These are phyloP conservation scores for Opisthocomus hoazin DNA, from an alignment of 2,113 vertebrate species.

Conservation along the genomic window DNA sequence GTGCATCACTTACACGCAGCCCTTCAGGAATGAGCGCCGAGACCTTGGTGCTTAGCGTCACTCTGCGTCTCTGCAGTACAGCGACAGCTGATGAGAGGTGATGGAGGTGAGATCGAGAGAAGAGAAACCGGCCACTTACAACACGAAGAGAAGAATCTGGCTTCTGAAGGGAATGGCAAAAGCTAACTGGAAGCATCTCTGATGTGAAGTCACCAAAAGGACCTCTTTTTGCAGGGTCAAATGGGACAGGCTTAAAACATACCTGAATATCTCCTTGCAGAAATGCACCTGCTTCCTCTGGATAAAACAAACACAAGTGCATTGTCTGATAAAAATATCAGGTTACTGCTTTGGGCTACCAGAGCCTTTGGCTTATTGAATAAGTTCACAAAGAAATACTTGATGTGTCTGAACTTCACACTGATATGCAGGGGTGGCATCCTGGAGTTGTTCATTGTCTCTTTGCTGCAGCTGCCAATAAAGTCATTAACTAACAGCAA, in stretches of 20 bases:
- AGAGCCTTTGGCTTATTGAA: not conserved
- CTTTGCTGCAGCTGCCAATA: not conserved
- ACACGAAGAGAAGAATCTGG: not conserved
- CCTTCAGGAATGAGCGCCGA: not conserved
- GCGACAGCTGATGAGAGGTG: not conserved
- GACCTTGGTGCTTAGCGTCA: not conserved
- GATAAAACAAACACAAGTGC: not conserved
- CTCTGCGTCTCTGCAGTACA: not conserved
- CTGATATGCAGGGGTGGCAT: not conserved
- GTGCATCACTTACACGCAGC: not conserved
- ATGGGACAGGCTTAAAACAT: not conserved
- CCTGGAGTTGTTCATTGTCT: not conserved
- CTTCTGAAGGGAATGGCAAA: not conserved
- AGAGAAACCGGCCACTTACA: not conserved
- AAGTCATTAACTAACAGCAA: not conserved
- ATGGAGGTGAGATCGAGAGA: not conserved
- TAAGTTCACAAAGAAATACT: not conserved
- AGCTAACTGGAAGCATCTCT: not conserved
- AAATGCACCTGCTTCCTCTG: not conserved
- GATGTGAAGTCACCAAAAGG: not conserved
- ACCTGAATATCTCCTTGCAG: not conserved
- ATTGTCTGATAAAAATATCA: not conserved
- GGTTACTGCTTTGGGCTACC: not conserved
- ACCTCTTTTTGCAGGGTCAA: not conserved
- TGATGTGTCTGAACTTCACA: not conserved